Conservation (phyloP, 2,113 vertebrate genomes). For the Nycticryphes semicollaris region DNA sequence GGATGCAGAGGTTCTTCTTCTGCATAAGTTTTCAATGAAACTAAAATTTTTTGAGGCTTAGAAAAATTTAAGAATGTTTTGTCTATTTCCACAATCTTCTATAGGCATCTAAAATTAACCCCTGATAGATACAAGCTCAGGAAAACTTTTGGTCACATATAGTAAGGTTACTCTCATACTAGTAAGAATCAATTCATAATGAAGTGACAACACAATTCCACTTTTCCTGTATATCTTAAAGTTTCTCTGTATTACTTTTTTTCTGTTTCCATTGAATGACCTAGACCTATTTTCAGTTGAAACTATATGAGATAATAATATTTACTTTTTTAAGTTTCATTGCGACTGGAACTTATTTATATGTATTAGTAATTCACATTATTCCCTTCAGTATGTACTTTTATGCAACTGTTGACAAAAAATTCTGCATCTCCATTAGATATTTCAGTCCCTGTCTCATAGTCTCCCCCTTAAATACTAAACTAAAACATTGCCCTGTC, state of each 20-base stretch:
- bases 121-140: neutral
- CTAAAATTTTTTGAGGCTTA: neutral
- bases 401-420: neutral
- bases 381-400: neutral
- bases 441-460: neutral
- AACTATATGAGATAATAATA: neutral
- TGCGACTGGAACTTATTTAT: neutral
- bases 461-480: neutral
- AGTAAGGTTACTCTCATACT: neutral
- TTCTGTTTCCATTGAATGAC: neutral
- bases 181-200: neutral
- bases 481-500: neutral
- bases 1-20: neutral
- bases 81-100: neutral
- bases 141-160: neutral
- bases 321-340: neutral
- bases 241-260: neutral
- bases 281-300: neutral
- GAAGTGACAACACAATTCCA: neutral
- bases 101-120: neutral
- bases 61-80: neutral
- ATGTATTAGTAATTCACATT: neutral
- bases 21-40: neutral
- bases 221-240: neutral
- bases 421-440: neutral